phyloP scores from a whole-genome alignment of 2,797 vertebrate species.

The Pangasius krempfi region DNA sequence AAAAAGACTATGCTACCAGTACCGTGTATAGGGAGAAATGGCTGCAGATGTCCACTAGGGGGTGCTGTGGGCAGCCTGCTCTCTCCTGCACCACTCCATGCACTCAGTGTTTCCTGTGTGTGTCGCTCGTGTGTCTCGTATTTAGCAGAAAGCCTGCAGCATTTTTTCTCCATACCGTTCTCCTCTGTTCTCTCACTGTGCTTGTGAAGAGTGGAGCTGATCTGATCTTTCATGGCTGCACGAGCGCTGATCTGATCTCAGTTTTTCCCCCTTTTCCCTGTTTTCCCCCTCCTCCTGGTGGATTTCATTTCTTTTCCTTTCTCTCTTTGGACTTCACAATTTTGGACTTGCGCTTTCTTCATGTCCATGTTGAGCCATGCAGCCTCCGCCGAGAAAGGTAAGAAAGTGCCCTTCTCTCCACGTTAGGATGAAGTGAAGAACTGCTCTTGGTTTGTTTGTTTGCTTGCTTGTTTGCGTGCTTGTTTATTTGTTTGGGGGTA shows the following conservation, averaged over 20 bases:
- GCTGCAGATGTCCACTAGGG: not conserved
- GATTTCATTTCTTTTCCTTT: constrained; percentile 56
- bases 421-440: not conserved
- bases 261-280: not conserved
- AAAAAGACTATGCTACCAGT: not conserved
- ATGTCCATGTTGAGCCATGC: constrained; percentile 88
- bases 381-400: constrained; percentile 98
- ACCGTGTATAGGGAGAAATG: not conserved
- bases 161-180: constrained; percentile 5
- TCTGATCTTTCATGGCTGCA: constrained; percentile 53
- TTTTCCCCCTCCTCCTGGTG: constrained; percentile 46
- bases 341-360: constrained; percentile 74
- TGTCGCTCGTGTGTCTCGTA: constrained; percentile 62
- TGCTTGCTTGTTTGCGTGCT: not conserved
- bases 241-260: constrained; percentile 15
- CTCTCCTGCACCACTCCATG: not conserved
- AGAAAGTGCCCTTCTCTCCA: constrained; percentile 57
- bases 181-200: constrained; percentile 32
- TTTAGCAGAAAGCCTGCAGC: constrained; percentile 61
- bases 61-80: not conserved
- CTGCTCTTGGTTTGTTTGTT: not conserved
- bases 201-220: constrained; percentile 45
- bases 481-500: not conserved
- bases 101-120: constrained; percentile 53
- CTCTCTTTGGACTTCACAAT: constrained; percentile 60